phyloP scores from a whole-genome alignment of 1,140 invertebrate species.

The Lasaia peninsularis region DNA sequence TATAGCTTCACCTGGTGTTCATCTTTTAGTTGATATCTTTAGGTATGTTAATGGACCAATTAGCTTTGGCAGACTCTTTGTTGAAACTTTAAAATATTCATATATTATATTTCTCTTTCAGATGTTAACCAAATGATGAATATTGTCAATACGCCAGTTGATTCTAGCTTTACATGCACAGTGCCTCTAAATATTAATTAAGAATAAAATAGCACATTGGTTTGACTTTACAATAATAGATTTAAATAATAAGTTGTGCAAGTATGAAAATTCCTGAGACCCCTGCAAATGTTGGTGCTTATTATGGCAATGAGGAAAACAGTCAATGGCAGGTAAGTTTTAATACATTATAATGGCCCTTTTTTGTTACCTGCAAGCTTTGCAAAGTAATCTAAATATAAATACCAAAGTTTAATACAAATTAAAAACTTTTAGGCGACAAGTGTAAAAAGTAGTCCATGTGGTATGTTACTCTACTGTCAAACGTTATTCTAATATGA shows the following conservation, averaged over 20 bases:
- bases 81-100: neutral
- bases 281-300: conserved; percentile 54
- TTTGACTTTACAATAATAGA: conserved; percentile 14
- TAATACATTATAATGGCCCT: no score
- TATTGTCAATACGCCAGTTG: neutral
- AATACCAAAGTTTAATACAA: no score
- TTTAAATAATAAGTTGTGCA: conserved; percentile 34
- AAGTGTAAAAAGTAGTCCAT: no score
- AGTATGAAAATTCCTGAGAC: conserved; percentile 70
- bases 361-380: no score
- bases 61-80: no score
- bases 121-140: conserved; percentile 11
- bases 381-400: no score
- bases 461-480: no score
- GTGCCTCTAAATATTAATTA: conserved; percentile 35
- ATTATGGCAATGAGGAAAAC: conserved; percentile 65
- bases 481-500: no score
- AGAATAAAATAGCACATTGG: conserved; percentile 12
- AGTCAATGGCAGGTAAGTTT: conserved; percentile 62
- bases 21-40: no score
- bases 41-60: no score
- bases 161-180: conserved; percentile 36
- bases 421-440: no score
- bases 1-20: no score
- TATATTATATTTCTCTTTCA: conserved; percentile 17